Evolutionary conservation across 2,113 vertebrate genomes (phyloP).

Genomic region (Ramphastos sulfuratus): DNA sequence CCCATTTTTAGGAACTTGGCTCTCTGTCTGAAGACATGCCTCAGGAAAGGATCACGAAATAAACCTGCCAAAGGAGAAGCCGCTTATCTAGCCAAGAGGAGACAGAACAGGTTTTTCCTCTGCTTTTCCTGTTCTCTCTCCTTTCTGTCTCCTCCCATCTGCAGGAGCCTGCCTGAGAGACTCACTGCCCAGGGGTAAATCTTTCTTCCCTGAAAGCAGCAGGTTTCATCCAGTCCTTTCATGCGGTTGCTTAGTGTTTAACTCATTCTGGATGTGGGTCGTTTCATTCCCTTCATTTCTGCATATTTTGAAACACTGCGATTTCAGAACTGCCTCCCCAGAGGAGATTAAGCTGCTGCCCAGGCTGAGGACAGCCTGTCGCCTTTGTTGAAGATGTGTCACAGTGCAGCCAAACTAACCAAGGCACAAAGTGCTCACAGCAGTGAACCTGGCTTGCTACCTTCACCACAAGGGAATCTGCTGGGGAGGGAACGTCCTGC

Average conservation of each 20-base stretch:
- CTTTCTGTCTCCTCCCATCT: background rate
- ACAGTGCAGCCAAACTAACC: background rate
- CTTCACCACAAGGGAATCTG: accelerated
- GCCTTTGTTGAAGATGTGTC: accelerated
- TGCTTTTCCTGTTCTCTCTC: background rate
- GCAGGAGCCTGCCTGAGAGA: background rate
- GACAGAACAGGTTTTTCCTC: constrained; percentile 26
- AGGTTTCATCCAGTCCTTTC: background rate
- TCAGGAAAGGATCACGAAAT: constrained; percentile 34
- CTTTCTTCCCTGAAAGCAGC: background rate
- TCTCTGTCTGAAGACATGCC: constrained; percentile 2
- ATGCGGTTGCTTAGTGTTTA: background rate
- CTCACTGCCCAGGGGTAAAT: background rate
- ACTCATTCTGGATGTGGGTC: background rate
- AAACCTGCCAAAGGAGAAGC: constrained; percentile 1
- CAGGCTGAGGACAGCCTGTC: background rate
- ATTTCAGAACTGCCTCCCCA: background rate
- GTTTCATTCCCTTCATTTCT: background rate
- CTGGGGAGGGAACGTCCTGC: background rate
- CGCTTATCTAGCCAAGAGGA: constrained; percentile 7
- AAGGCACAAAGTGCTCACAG: background rate
- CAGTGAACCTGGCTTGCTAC: background rate
- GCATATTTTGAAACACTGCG: background rate
- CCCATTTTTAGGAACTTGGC: constrained; percentile 10
- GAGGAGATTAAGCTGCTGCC: background rate